These are phyloP conservation scores for Xestoiulus laeticollis DNA, from an alignment of 2,888 invertebrate genomes.

Conservation along the genomic window DNA sequence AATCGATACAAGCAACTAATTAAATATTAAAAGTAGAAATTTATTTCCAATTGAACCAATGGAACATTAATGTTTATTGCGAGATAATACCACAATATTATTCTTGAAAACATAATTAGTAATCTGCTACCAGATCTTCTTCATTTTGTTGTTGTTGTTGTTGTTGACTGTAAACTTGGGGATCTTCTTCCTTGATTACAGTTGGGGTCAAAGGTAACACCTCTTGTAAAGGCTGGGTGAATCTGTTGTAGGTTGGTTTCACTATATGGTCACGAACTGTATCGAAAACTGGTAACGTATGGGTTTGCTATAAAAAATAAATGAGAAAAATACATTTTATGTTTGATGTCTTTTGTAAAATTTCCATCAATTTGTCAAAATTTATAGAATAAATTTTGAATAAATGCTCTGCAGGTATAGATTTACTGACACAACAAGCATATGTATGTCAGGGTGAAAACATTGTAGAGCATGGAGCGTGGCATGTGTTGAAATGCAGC, in stretches of 20 bases:
- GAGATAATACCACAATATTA: not conserved
- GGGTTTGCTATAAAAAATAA: not conserved
- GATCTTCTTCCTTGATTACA: not conserved
- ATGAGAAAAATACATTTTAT: too few relatives aligned
- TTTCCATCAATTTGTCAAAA: too few relatives aligned
- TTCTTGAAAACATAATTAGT: not conserved
- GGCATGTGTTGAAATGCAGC: too few relatives aligned
- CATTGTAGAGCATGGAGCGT: too few relatives aligned
- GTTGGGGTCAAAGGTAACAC: not conserved
- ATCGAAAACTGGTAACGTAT: not conserved
- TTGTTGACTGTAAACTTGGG: not conserved
- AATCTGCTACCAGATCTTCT: not conserved
- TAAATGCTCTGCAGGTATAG: too few relatives aligned
- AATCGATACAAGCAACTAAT: not conserved
- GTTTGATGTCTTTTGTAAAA: too few relatives aligned
- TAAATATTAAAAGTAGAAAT: not conserved
- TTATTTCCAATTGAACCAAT: not conserved
- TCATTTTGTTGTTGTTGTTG: not conserved
- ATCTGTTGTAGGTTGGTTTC: not conserved
- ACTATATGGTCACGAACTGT: not conserved
- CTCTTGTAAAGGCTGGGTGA: not conserved
- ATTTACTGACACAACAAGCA: too few relatives aligned
- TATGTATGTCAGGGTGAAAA: too few relatives aligned
- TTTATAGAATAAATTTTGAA: too few relatives aligned
- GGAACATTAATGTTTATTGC: not conserved